Evolutionary conservation across 2,888 invertebrate species (phyloP).

Genomic region (Machimus atricapillus): DNA sequence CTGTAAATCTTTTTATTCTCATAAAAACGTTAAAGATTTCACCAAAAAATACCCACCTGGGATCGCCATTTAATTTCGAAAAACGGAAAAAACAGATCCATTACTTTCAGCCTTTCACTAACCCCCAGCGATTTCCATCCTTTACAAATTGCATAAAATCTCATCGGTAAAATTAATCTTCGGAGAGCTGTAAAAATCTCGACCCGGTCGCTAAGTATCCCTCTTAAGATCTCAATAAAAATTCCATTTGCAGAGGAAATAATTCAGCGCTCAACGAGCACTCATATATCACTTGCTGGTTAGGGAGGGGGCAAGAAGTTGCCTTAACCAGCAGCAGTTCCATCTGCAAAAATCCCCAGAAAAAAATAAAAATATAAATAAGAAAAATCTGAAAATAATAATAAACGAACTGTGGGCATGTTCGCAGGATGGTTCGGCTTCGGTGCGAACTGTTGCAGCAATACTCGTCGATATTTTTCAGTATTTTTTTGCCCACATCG

Average conservation of each 20-base stretch:
- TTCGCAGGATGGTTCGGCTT: background rate
- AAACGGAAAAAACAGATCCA: background rate
- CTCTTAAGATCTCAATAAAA: slow-evolving; percentile 40
- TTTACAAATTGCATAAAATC: slow-evolving; percentile 27
- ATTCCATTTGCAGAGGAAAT: slow-evolving; percentile 40
- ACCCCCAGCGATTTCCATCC: background rate
- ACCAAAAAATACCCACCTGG: background rate
- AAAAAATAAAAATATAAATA: background rate
- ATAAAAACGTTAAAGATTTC: background rate
- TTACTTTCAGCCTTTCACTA: slow-evolving; percentile 7
- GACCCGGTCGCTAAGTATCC: slow-evolving; percentile 25
- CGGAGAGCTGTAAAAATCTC: slow-evolving; percentile 2
- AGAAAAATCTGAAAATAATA: background rate
- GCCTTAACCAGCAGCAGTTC: background rate
- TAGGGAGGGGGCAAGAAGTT: background rate
- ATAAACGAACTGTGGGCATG: background rate
- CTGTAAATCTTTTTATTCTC: background rate
- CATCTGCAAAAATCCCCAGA: background rate
- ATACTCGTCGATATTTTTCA: background rate
- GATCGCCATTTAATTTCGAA: background rate
- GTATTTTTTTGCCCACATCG: background rate
- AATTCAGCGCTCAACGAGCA: slow-evolving; percentile 33
- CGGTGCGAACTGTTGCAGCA: slow-evolving; percentile 20
- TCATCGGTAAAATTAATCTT: slow-evolving; percentile 38
- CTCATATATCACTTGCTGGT: slow-evolving; percentile 36